Base-by-base conservation (phyloP, 2,113 vertebrate species). In the Triplophysa dalaica region DNA sequence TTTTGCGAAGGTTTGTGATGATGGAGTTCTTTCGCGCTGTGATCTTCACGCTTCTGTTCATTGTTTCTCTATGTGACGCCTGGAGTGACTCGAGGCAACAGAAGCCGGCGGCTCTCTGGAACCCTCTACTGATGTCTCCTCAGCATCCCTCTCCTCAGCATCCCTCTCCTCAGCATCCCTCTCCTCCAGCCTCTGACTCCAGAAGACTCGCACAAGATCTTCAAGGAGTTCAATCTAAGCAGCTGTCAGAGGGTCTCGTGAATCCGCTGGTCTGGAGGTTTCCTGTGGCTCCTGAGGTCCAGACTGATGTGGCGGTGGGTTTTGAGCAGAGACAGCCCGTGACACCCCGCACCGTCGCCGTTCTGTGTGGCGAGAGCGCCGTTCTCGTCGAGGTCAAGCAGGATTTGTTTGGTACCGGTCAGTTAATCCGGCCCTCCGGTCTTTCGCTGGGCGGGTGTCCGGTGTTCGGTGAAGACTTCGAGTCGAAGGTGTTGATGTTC, bases 391-490 rank as follows among this genome's bases (percentile, higher is more conserved):
- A 88, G 72, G 90, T 80, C 33, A 85, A 88, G 60, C 83, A 13
- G n/a, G 90, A 91, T 33, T 78, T 91, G 21, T 75, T 91, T 69
- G 85, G 89, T 17, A 86, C 69, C 2, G 89, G 89, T 0, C 77
- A 75, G 9, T 79, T 77, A 0, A 83, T 90, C 38, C 41, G 11
- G 33, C 4, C 86, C 2, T 61, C 65, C 2, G 88, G 87, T 12
- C 22, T 92, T 21, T 83, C 84, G 0, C 52, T 91, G 64, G 87
- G 89, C 62, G 90, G 84, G 6, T 90, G 91, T 78, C 33, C 81
- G 0, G 81, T 82, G 33, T 73, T 72, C 0, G 70, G 80, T 1
- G 81, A 85, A 26, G 86, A 88, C 29, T 1, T 66, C 0, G 22
- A 29, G 0, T n/a, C 73, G 1, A 75, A 69, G 7, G 82, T 89